Evolutionary conservation across 2,797 vertebrate genomes (phyloP).

Genomic region (Aulostomus chinensis): DNA sequence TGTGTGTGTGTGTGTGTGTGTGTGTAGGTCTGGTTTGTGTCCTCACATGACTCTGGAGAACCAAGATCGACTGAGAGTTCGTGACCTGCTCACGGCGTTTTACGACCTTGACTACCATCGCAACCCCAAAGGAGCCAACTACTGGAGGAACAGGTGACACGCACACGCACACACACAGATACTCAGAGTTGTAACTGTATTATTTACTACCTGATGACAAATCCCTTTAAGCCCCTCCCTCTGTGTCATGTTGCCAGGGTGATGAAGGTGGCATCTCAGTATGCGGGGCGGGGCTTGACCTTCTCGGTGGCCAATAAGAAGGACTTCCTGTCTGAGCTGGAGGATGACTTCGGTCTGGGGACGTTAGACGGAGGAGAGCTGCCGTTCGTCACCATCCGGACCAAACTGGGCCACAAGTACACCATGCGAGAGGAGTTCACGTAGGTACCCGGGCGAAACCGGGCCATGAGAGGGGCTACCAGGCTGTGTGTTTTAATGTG

Average conservation of each 20-base stretch:
- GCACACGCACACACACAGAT: neutral
- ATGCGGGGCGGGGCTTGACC: constrained; percentile 59
- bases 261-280: constrained; percentile 75
- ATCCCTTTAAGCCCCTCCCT: neutral
- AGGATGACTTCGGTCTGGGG: constrained; percentile 79
- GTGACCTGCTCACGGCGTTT: constrained; percentile 76
- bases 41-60: constrained; percentile 80
- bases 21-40: constrained; percentile 74
- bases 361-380: constrained; percentile 67
- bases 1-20: neutral
- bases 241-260: constrained; percentile 59
- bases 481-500: neutral
- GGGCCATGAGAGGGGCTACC: neutral
- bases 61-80: constrained; percentile 70
- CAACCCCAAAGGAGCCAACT: constrained; percentile 76
- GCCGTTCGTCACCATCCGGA: constrained; percentile 77
- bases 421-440: constrained; percentile 85
- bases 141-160: constrained; percentile 82
- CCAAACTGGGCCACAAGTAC: constrained; percentile 78
- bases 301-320: constrained; percentile 78
- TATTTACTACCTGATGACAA: too few species aligned
- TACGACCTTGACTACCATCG: constrained; percentile 78
- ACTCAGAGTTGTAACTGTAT: neutral
- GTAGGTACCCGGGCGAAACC: constrained; percentile 55
- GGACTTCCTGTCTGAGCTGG: constrained; percentile 78